phyloP scores from a whole-genome alignment of 30 jellyfish, hydroid and myxozoan species.

The Hydractinia echinata region DNA sequence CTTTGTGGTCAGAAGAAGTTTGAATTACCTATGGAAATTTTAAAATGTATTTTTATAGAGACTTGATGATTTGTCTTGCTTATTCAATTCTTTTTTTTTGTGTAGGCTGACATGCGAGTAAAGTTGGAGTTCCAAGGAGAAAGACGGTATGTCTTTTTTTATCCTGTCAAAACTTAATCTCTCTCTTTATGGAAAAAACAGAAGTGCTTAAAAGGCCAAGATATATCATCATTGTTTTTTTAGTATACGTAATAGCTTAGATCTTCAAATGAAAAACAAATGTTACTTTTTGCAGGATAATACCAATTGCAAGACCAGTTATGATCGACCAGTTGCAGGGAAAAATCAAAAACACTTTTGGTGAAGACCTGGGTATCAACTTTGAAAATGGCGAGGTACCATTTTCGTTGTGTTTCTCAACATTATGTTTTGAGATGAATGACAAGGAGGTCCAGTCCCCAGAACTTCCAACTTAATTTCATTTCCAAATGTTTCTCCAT shows the following conservation, averaged over 20 bases:
- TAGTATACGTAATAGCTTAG: not conserved
- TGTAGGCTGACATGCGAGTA: conserved; percentile 64
- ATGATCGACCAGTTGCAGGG: conserved; percentile 59
- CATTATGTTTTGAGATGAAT: too few relatives aligned
- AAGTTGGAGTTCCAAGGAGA: conserved; percentile 70
- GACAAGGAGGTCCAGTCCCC: too few relatives aligned
- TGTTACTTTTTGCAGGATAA: conserved; percentile 33
- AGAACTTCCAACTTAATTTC: too few relatives aligned
- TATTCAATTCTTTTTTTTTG: not conserved
- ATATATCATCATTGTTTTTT: too few relatives aligned
- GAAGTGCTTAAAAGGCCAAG: not conserved
- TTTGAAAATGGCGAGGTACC: conserved; percentile 62
- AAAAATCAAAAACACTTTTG: conserved; percentile 59
- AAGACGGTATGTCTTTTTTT: conserved; percentile 37
- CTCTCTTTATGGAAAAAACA: too few relatives aligned
- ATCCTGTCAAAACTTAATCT: too few relatives aligned
- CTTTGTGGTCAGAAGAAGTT: too few relatives aligned
- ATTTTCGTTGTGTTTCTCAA: too few relatives aligned
- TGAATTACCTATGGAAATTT: too few relatives aligned
- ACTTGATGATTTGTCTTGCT: too few relatives aligned
- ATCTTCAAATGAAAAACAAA: not conserved
- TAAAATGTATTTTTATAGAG: too few relatives aligned
- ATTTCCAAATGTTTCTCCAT: too few relatives aligned
- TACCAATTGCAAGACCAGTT: conserved; percentile 68
- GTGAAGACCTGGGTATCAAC: conserved; percentile 46